Evolutionary conservation across 2,888 invertebrate species (phyloP).

Genomic region (Diarsia rubi): DNA sequence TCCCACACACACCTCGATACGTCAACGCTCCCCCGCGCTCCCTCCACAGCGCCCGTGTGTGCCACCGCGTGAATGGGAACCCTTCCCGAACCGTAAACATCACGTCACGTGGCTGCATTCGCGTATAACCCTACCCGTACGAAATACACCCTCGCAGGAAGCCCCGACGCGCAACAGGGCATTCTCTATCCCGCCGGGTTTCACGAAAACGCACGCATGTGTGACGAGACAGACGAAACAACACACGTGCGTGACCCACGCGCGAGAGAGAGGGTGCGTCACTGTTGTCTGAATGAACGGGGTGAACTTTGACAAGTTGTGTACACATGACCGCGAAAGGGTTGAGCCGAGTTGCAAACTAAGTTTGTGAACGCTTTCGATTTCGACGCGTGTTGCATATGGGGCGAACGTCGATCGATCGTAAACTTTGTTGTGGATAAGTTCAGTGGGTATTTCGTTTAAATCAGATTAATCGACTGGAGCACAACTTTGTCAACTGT

Average conservation of each 20-base stretch:
- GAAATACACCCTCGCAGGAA: conserved; percentile 58
- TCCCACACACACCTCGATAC: conserved; percentile 83
- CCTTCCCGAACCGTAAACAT: conserved; percentile 76
- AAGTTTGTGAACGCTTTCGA: conserved; percentile 85
- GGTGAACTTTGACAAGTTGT: conserved; percentile 85
- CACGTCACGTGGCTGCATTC: conserved; percentile 78
- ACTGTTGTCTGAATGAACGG: conserved; percentile 86
- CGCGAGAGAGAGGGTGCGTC: conserved; percentile 80
- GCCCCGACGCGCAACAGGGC: conserved; percentile 56
- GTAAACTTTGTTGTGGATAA: conserved; percentile 76
- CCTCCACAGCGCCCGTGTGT: conserved; percentile 60
- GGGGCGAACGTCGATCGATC: conserved; percentile 85
- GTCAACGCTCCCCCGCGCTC: conserved; percentile 60
- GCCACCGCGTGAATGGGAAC: conserved; percentile 80
- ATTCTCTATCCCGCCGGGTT: conserved; percentile 72
- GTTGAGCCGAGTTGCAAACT: conserved; percentile 84
- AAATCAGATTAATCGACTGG: conserved; percentile 70
- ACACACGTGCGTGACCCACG: conserved; percentile 84
- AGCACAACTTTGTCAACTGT: conserved; percentile 51
- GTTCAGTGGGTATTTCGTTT: conserved; percentile 75
- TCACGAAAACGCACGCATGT: conserved; percentile 80
- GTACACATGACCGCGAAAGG: conserved; percentile 86
- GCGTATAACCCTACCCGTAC: conserved; percentile 74
- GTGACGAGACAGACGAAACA: conserved; percentile 78
- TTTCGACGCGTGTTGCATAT: conserved; percentile 88